These are phyloP conservation scores for Riptortus pedestris DNA, from an alignment of 1,140 invertebrate genomes.

Conservation along the genomic window DNA sequence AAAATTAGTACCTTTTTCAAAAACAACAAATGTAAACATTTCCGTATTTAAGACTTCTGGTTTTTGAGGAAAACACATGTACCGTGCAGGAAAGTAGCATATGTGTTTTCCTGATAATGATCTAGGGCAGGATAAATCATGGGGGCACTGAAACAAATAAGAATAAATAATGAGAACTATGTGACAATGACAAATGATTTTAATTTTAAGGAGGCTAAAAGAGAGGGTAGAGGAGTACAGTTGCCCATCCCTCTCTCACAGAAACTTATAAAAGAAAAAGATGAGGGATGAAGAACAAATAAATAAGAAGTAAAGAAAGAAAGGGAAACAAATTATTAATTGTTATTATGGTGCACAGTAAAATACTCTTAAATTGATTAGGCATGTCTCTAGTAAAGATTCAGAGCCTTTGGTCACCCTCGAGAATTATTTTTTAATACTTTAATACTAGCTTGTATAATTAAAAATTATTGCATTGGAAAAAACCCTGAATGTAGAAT, in stretches of 20 bases:
- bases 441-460: too few species aligned
- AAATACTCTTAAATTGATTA: too few species aligned
- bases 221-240: neutral
- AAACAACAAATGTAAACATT: slow-evolving; percentile 61
- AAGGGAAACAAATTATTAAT: too few species aligned
- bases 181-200: neutral
- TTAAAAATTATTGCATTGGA: too few species aligned
- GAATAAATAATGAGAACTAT: neutral
- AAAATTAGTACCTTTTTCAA: slow-evolving; percentile 67
- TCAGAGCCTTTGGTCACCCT: too few species aligned
- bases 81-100: slow-evolving; percentile 65
- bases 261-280: too few species aligned
- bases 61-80: slow-evolving; percentile 43
- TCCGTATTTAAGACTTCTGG: slow-evolving; percentile 39
- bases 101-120: slow-evolving; percentile 47
- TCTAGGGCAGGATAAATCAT: slow-evolving; percentile 63
- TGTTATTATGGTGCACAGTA: too few species aligned
- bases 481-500: too few species aligned
- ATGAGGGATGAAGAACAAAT: too few species aligned
- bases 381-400: too few species aligned
- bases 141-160: slow-evolving; percentile 56
- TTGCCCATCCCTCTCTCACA: neutral
- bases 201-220: neutral
- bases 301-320: too few species aligned
- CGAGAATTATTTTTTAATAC: too few species aligned